phyloP scores from a whole-genome alignment of 2,797 vertebrate species.

The Buphagus erythrorhynchus region DNA sequence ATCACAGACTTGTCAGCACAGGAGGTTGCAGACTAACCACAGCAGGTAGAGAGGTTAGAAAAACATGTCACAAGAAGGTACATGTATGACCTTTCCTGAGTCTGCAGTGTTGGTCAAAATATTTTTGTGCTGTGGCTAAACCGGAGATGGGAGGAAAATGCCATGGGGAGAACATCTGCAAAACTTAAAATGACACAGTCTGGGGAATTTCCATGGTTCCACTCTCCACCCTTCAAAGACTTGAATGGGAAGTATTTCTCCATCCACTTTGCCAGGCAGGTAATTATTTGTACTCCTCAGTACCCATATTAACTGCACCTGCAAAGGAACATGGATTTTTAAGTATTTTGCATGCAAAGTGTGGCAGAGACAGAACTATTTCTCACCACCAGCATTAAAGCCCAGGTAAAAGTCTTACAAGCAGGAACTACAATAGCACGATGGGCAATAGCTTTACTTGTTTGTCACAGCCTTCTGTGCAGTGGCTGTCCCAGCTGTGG shows the following conservation, averaged over 20 bases:
- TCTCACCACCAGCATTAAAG: not conserved
- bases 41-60: constrained; percentile 56
- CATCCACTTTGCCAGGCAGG: not conserved
- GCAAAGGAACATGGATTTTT: not conserved
- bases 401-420: not conserved
- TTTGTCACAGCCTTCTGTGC: not conserved
- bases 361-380: not conserved
- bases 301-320: not conserved
- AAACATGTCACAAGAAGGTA: constrained; percentile 47
- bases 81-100: constrained; percentile 32
- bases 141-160: constrained; percentile 39
- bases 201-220: not conserved
- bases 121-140: constrained; percentile 5
- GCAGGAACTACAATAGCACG: not conserved
- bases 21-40: constrained; percentile 29
- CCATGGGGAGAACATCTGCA: constrained; percentile 63
- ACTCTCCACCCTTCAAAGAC: not conserved
- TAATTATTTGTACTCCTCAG: not conserved
- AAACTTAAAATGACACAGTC: constrained; percentile 1
- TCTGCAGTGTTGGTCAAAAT: constrained; percentile 19
- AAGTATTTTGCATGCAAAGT: not conserved
- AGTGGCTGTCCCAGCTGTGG: not conserved
- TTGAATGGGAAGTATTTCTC: not conserved
- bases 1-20: constrained; percentile 27
- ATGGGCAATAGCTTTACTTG: not conserved